These are phyloP conservation scores for Eupithecia abbreviata DNA, from an alignment of 2,888 invertebrate species.

Conservation along the genomic window DNA sequence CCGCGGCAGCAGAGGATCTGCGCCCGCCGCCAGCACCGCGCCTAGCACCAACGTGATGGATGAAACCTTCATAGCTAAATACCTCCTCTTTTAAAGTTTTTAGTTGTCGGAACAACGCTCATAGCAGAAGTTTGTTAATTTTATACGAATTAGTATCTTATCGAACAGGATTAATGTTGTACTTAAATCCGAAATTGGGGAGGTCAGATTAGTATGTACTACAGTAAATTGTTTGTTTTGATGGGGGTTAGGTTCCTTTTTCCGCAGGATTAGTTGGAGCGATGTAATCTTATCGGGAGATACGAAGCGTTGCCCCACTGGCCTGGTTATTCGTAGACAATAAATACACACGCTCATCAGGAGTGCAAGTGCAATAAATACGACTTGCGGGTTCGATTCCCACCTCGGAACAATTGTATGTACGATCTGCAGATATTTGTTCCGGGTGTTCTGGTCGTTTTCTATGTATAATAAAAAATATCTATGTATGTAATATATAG, in stretches of 20 bases:
- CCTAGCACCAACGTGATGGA: background rate
- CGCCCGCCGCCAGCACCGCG: background rate
- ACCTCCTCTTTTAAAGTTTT: background rate
- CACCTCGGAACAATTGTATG: too few species aligned
- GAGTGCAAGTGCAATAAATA: background rate
- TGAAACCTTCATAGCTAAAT: background rate
- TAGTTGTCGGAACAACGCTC: background rate
- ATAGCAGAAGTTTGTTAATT: background rate
- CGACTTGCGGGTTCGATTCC: too few species aligned
- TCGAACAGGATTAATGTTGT: background rate
- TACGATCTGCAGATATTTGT: too few species aligned
- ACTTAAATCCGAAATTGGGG: background rate
- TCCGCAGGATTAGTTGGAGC: background rate
- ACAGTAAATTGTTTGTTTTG: background rate
- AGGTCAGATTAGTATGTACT: background rate
- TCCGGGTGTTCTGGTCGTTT: too few species aligned
- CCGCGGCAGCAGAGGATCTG: constrained; percentile 33
- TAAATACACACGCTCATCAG: background rate
- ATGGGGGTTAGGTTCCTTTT: background rate
- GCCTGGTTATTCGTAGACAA: background rate
- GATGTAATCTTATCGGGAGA: background rate
- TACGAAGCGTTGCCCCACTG: background rate
- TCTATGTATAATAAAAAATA: too few species aligned
- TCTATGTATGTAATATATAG: too few species aligned
- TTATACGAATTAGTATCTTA: background rate